Evolutionary conservation across 2,113 vertebrate genomes (phyloP), one percentile per base, ranked within the genome.

Genomic region (Spea multiplicata): DNA sequence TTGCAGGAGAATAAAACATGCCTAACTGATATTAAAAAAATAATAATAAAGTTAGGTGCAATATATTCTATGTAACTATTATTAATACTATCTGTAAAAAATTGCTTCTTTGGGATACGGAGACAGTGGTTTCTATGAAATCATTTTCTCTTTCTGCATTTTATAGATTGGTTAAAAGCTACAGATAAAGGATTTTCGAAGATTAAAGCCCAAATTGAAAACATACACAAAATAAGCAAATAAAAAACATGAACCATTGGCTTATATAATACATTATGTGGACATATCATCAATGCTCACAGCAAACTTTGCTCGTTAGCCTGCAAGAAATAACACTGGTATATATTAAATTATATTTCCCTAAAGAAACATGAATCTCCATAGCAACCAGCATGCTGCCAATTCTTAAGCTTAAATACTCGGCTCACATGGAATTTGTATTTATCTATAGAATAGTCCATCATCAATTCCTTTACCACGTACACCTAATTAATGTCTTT

Each of bases 301-400:
- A 80, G 71, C 64, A 80, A 80, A 80, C 78, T 66, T 74, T 80
- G 62, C 71, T 80, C 71, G 73, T 80, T 80, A 80, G 65, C 71
- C 71, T 68, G 53, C 78, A 73, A 80, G 78, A 80, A 68, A 80
- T 80, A 74, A 73, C 65, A 74, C 78, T 74, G 71, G 16, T 46
- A 73, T 74, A 61, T 80, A 16, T 74, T 50, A 80, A 80, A 55
- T 74, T 65, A 68, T 68, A 80, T 68, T 68, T 65, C 71, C 71
- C 71, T 74, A 73, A 80, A 80, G 78, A 67, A 80, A 68, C 16
- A 30, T 8, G 8, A 61, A 74, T 74, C 59, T 49, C 78, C 65
- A 74, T 80, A 47, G 78, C 50, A 74, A 80, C 78, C 45, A 68
- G 44, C 16, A 61, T 49, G 48, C 71, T 74, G 52, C 64, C 62